These are phyloP conservation scores for Drosophila tristis DNA, from an alignment of 1,140 invertebrate species.

Conservation along the genomic window DNA sequence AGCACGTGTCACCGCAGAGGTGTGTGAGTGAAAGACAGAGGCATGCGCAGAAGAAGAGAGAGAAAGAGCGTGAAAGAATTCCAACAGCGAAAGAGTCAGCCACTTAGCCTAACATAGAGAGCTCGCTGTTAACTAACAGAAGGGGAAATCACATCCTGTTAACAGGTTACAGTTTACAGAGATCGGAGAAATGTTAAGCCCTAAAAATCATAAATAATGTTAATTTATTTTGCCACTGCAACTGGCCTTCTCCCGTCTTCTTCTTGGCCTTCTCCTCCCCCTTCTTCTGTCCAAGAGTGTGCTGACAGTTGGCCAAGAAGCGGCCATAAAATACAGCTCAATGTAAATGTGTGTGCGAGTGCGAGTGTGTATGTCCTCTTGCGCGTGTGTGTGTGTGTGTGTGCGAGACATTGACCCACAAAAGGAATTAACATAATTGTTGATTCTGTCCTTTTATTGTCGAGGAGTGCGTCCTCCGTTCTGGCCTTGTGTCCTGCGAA, in stretches of 20 bases:
- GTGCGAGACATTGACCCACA: slow-evolving; percentile 71
- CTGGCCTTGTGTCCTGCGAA: slow-evolving; percentile 12
- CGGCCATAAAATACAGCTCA: slow-evolving; percentile 49
- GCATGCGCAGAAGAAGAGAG: slow-evolving; percentile 58
- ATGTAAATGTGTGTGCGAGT: slow-evolving; percentile 2
- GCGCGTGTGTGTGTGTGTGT: slow-evolving; percentile 1
- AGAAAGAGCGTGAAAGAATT: slow-evolving; percentile 6
- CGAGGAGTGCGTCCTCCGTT: slow-evolving; percentile 43
- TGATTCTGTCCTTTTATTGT: slow-evolving; percentile 70
- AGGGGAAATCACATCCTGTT: slow-evolving; percentile 57
- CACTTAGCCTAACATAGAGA: slow-evolving; percentile 30
- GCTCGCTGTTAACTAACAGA: slow-evolving; percentile 25
- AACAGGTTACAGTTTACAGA: not conserved
- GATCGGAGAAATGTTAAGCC: slow-evolving; percentile 23
- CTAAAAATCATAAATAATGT: slow-evolving; percentile 63
- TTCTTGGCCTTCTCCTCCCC: slow-evolving; percentile 16
- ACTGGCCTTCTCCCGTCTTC: slow-evolving; percentile 8
- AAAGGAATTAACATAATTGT: slow-evolving; percentile 77
- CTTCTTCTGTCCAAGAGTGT: not conserved
- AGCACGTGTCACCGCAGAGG: slow-evolving; percentile 59
- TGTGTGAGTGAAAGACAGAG: slow-evolving; percentile 32
- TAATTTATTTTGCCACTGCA: slow-evolving; percentile 60
- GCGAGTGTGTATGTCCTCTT: slow-evolving; percentile 4
- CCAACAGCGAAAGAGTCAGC: not conserved
- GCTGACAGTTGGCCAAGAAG: slow-evolving; percentile 59